These are phyloP conservation scores for Leptopterna dolabrata DNA, from an alignment of 2,888 invertebrate genomes.

Conservation along the genomic window DNA sequence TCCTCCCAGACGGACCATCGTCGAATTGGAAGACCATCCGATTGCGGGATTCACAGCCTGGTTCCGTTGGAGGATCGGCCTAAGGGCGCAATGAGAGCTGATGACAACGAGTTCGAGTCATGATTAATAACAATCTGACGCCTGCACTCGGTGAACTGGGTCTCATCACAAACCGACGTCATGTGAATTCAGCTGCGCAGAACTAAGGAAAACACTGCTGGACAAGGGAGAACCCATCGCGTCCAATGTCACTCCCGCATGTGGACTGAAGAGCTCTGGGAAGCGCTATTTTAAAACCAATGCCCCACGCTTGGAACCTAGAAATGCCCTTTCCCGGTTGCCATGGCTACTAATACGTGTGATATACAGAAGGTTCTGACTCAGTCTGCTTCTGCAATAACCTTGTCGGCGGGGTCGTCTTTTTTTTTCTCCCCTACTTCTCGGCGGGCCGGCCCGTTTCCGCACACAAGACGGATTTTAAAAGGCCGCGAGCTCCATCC, in stretches of 20 bases:
- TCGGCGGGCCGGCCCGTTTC: background rate
- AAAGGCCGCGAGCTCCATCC: no score
- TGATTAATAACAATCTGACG: background rate
- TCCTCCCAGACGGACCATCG: constrained; percentile 38
- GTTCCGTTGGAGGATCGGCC: background rate
- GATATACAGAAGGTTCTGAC: constrained; percentile 5
- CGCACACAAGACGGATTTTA: background rate
- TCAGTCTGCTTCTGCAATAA: constrained; percentile 29
- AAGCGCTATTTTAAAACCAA: constrained; percentile 17
- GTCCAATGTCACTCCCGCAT: constrained; percentile 8
- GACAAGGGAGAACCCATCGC: background rate
- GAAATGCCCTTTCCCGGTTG: constrained; percentile 28
- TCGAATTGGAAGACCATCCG: background rate
- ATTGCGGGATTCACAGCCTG: background rate
- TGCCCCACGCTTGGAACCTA: constrained; percentile 21
- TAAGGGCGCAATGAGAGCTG: background rate
- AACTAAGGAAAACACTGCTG: background rate
- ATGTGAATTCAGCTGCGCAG: background rate
- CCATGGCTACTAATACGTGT: constrained; percentile 11
- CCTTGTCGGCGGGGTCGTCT: constrained; percentile 5
- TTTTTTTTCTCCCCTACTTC: constrained; percentile 18
- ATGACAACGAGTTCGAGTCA: background rate
- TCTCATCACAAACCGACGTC: background rate
- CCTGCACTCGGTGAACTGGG: background rate
- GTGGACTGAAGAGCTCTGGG: background rate